Evolutionary conservation across 37 sponge, comb jelly and placozoan genomes (phyloP).

Genomic region (Lycopodina hypogea): DNA sequence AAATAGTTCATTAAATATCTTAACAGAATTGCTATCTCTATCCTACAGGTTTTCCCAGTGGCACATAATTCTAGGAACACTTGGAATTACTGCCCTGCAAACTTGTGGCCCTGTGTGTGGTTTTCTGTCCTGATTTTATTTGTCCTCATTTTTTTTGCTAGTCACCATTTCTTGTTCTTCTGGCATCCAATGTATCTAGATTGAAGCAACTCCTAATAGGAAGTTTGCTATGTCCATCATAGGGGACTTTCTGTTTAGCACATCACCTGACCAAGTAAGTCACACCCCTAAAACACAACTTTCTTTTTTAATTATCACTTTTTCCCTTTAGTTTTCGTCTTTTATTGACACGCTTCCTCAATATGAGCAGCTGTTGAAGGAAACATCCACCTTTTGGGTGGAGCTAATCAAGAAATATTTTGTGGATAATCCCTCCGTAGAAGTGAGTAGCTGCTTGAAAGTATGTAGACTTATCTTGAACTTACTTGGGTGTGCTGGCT

Average conservation of each 20-base stretch:
- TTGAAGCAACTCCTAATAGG: slow-evolving; percentile 66
- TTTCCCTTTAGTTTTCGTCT: slow-evolving; percentile 24
- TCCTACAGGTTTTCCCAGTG: no score
- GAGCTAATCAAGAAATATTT: slow-evolving; percentile 64
- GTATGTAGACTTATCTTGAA: neutral
- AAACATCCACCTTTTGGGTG: slow-evolving; percentile 69
- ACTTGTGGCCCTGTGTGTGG: no score
- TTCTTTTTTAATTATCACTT: neutral
- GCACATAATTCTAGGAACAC: no score
- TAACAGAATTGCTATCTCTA: no score
- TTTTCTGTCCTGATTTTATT: no score
- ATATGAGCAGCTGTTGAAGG: slow-evolving; percentile 41
- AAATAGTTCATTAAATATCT: no score
- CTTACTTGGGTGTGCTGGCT: neutral
- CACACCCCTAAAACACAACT: neutral
- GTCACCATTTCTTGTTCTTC: no score
- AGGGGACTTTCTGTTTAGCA: slow-evolving; percentile 79
- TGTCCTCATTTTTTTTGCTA: no score
- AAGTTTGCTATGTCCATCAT: slow-evolving; percentile 71
- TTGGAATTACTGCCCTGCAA: no score
- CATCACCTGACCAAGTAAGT: slow-evolving; percentile 49
- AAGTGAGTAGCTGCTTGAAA: slow-evolving; percentile 36
- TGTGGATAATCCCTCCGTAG: slow-evolving; percentile 51
- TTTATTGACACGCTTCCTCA: slow-evolving; percentile 48
- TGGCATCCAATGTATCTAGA: no score